Evolutionary conservation across 2,888 invertebrate species (phyloP), one percentile per base, ranked within the genome.

Genomic region (Endomychus coccineus): DNA sequence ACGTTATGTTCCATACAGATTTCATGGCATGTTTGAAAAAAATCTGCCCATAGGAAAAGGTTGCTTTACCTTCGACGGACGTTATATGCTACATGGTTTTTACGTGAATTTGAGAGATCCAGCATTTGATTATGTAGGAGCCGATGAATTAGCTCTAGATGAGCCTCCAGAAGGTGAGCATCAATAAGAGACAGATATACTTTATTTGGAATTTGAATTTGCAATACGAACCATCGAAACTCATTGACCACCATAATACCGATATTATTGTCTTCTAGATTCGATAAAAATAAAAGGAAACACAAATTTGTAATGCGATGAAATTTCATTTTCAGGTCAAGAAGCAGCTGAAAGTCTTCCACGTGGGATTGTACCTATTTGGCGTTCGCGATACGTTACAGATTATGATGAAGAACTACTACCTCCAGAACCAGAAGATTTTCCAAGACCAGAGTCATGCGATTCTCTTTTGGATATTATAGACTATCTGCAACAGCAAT

Each of bases 41-140:
- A 77, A 80, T 19, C 69, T 78, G 57, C 83, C 84, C 0, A 75
- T 74, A 49, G 87, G 86, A 0, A 73, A 75, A 0, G 85, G 85
- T 0, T 80, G 83, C 37, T 87, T 82, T 51, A 77, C 78, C 2
- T 87, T 86, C 49, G 78, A 84, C 44, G 75, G 77, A n/a, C 76
- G 78, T 43, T 79, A 78, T 47, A 80, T 87, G 73, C 78, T 82
- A 46, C 80, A 80, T 49, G 87, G 87, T 1, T 80, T 70, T 51
- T 84, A 74, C 67, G 71, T 73, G 30, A 74, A 73, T 48, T 68
- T 74, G 17, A 71, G 71, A 43, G 75, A 80, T 54, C 74, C 76
- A 0, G 67, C 72, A 61, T 59, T 72, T 62, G 71, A 73, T 39
- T 69, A 71, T 42, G 59, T 59, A 6, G 68, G 64, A 7, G 61